Conservation (phyloP, 2,113 vertebrate species). For the Arenaria interpres region DNA sequence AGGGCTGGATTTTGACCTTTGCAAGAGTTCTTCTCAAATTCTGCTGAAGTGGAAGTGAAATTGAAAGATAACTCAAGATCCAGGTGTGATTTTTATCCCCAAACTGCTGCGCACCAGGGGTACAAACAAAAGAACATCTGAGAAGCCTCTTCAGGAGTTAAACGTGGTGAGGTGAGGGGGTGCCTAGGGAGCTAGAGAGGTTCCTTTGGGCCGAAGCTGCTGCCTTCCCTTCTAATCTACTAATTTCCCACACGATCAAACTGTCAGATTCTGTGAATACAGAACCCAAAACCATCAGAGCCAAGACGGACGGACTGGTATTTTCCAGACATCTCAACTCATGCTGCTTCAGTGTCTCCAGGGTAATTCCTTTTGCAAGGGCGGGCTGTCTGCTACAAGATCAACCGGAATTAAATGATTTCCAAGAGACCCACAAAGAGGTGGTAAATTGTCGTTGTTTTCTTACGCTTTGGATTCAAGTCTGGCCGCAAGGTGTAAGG, state of each 20-base stretch:
- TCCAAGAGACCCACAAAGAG: background rate
- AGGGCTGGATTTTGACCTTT: background rate
- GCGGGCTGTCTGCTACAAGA: background rate
- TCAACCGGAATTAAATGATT: background rate
- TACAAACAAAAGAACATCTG: background rate
- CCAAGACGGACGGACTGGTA: background rate
- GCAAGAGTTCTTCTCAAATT: background rate
- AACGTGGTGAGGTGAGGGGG: background rate
- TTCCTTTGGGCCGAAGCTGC: background rate
- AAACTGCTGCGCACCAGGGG: background rate
- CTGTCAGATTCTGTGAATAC: background rate
- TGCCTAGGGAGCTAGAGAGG: background rate
- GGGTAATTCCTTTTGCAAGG: background rate
- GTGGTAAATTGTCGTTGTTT: background rate
- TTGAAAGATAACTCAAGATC: background rate
- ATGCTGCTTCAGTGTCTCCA: background rate
- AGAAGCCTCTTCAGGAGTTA: background rate
- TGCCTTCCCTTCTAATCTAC: background rate
- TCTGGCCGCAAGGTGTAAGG: background rate
- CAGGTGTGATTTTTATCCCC: background rate
- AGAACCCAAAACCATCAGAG: background rate
- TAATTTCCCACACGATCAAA: background rate
- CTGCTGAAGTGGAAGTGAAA: background rate
- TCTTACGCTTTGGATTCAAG: background rate
- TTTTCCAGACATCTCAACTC: background rate